Conservation (phyloP, 2,888 invertebrate genomes). For the Steinernema hermaphroditum region DNA sequence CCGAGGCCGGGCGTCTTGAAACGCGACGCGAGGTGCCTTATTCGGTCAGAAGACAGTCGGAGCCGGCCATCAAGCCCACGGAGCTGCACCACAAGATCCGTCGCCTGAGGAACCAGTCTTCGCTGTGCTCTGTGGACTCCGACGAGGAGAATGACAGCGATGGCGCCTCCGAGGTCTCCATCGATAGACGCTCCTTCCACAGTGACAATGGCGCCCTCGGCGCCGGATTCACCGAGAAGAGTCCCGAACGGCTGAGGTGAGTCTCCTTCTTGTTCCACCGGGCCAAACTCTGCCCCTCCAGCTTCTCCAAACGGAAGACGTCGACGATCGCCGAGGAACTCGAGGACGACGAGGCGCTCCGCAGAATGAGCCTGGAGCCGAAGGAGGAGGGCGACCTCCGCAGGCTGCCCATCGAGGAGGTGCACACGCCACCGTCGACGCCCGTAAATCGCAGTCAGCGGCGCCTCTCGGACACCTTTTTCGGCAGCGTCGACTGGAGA, state of each 20-base stretch:
- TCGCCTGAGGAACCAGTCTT: not conserved
- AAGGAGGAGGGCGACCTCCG: not conserved
- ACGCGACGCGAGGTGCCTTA: not conserved
- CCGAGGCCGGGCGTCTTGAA: not conserved
- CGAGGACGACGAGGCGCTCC: not conserved
- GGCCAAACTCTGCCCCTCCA: not conserved
- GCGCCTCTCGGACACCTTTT: not conserved
- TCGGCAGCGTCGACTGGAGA: not conserved
- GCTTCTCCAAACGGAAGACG: not conserved
- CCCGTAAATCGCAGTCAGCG: not conserved
- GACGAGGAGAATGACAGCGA: slow-evolving; percentile 2
- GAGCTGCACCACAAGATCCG: not conserved
- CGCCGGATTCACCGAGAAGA: not conserved
- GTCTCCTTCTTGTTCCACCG: not conserved
- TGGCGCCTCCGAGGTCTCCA: slow-evolving; percentile 2
- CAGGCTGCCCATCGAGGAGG: not conserved
- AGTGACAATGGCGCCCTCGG: not conserved
- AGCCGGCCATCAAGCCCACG: not conserved
- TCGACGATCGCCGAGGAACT: slow-evolving; percentile 15
- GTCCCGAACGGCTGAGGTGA: not conserved
- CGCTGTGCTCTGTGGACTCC: slow-evolving; percentile 15
- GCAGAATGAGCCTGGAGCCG: not conserved
- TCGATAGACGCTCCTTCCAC: slow-evolving; percentile 2
- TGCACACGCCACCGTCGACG: not conserved
- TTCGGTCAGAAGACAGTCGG: not conserved